Evolutionary conservation across 2,888 invertebrate genomes (phyloP).

Genomic region (Cryptocephalus moraei): DNA sequence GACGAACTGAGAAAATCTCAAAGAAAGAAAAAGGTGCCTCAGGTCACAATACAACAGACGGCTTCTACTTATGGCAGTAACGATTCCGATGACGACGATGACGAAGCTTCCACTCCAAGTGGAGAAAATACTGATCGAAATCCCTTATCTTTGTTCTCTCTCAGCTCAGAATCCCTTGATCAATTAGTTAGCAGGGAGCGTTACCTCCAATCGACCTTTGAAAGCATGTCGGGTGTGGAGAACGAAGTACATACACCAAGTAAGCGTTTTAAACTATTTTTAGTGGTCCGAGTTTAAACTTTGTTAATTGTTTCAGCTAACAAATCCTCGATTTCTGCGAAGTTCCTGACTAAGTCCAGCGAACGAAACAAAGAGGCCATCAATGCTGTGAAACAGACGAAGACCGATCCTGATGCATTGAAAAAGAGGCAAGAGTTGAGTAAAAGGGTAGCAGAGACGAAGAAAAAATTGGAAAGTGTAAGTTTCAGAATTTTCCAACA

Average conservation of each 20-base stretch:
- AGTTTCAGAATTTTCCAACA: constrained; percentile 32
- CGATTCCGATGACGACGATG: constrained; percentile 66
- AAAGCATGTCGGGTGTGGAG: constrained; percentile 61
- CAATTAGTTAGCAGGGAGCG: constrained; percentile 48
- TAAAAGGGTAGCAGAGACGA: constrained; percentile 73
- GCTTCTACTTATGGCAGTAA: constrained; percentile 46
- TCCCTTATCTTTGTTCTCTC: constrained; percentile 58
- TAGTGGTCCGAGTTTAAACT: background rate
- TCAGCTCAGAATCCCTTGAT: constrained; percentile 60
- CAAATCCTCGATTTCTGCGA: constrained; percentile 53
- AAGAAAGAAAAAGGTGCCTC: constrained; percentile 48
- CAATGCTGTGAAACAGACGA: constrained; percentile 45
- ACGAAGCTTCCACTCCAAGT: constrained; percentile 71
- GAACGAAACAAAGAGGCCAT: constrained; percentile 42
- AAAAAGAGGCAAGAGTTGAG: constrained; percentile 68
- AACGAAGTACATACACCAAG: constrained; percentile 18
- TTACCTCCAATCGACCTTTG: constrained; percentile 57
- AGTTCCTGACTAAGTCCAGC: constrained; percentile 36
- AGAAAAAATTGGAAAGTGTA: constrained; percentile 78
- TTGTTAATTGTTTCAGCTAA: constrained; percentile 32
- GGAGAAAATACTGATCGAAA: constrained; percentile 72
- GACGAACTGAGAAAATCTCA: constrained; percentile 71
- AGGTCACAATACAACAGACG: constrained; percentile 19
- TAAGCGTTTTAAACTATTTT: constrained; percentile 9
- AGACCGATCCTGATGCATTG: constrained; percentile 53